phyloP scores from a whole-genome alignment of 2,888 invertebrate species.

The Leptopilina syphax region DNA sequence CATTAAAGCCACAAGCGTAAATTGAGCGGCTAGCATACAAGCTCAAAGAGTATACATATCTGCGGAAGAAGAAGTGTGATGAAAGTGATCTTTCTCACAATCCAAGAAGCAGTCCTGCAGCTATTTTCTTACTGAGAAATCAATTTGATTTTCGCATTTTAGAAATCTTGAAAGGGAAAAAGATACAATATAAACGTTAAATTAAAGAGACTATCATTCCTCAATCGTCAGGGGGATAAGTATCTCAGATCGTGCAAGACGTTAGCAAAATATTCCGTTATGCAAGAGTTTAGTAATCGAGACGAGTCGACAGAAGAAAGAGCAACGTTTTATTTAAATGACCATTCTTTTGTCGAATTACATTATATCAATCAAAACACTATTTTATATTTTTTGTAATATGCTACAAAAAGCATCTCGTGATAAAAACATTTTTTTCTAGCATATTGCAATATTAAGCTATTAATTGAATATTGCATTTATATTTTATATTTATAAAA shows the following conservation, averaged over 20 bases:
- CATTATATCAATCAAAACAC: neutral
- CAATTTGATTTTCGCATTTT: slow-evolving; percentile 23
- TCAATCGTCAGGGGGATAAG: slow-evolving; percentile 10
- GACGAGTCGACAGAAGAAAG: neutral
- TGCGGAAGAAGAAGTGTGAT: slow-evolving; percentile 25
- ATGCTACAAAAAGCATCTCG: too few relatives aligned
- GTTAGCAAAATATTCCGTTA: slow-evolving; percentile 25
- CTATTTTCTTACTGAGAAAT: slow-evolving; percentile 34
- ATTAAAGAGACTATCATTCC: slow-evolving; percentile 24
- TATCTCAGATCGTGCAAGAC: slow-evolving; percentile 12
- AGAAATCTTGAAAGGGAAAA: slow-evolving; percentile 4
- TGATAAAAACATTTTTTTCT: too few relatives aligned
- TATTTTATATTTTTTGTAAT: neutral
- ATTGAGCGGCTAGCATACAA: slow-evolving; percentile 56
- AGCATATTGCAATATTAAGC: too few relatives aligned
- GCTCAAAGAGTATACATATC: neutral
- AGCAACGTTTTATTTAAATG: slow-evolving; percentile 17
- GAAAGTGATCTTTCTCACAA: slow-evolving; percentile 26
- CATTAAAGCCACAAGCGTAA: slow-evolving; percentile 62
- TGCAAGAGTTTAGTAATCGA: slow-evolving; percentile 6
- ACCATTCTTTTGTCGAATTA: neutral
- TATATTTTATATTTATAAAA: too few relatives aligned
- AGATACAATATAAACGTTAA: slow-evolving; percentile 11
- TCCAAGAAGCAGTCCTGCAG: slow-evolving; percentile 7
- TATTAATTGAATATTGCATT: too few relatives aligned